A percentile compares a stretch with the other conserved stretches of the same genome.
Evolutionary conservation across 1,140 invertebrate genomes (phyloP).

Genomic region (Drosophila melanogaster): Release_6_plus_ISO1_MT NT_033777.3:20166001-20166500

Average conservation of each 20-base stretch:
- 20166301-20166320: conserved; percentile 41
- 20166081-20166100: conserved; percentile 67
- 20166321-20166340: conserved; percentile 34
- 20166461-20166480: conserved; percentile 8
- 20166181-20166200: conserved; percentile 18
- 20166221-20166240: conserved; percentile 13
- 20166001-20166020: conserved; percentile 8
- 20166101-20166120: conserved; percentile 78
- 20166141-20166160: conserved; percentile 51
- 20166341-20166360: conserved; percentile 40
- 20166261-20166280: conserved; percentile 38
- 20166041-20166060: conserved; percentile 48
- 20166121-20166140: conserved; percentile 64
- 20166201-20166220: conserved; percentile 16
- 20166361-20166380: conserved; percentile 43
- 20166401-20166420: conserved; percentile 52
- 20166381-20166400: conserved; percentile 41
- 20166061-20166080: conserved; percentile 24
- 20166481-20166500: conserved; percentile 26
- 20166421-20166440: conserved; percentile 32
- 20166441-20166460: conserved; percentile 3
- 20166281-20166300: conserved; percentile 19
- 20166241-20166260: conserved; percentile 15
- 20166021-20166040: conserved; percentile 52
- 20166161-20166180: conserved; percentile 29